Conservation (phyloP, 64 coral and sea anemone genomes). For the Actinia equina region DNA sequence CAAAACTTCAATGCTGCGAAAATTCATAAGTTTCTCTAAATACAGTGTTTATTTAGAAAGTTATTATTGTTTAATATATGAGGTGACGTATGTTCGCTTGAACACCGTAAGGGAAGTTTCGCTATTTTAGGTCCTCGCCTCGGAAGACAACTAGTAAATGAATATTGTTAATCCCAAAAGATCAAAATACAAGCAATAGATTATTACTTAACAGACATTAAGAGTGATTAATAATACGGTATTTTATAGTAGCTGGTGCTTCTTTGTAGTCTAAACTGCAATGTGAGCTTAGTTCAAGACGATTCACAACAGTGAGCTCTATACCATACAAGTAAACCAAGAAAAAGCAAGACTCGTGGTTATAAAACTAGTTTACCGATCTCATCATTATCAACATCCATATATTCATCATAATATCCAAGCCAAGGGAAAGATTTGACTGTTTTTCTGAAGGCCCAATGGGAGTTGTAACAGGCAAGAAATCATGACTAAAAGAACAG, state of each 20-base stretch:
- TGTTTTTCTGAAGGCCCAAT: neutral
- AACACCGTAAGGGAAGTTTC: neutral
- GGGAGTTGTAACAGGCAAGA: neutral
- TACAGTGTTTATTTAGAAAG: neutral
- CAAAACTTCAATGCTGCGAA: neutral
- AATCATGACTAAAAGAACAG: constrained; percentile 5
- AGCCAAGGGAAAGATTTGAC: neutral
- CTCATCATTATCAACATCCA: neutral
- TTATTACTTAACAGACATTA: neutral
- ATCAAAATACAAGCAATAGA: neutral
- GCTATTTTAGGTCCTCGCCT: neutral
- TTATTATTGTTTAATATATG: neutral
- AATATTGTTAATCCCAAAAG: neutral
- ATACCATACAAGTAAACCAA: neutral
- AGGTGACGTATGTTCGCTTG: neutral
- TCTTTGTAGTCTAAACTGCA: neutral
- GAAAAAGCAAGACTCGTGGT: neutral
- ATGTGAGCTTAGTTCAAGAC: neutral
- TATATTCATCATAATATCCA: neutral
- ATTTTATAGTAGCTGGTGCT: neutral
- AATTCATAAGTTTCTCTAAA: neutral
- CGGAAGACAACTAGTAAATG: neutral
- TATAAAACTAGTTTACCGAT: neutral
- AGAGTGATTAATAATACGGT: neutral
- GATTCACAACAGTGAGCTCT: neutral